phyloP scores from a whole-genome alignment of 1,140 invertebrate genomes.

The Caligus rogercresseyi region DNA sequence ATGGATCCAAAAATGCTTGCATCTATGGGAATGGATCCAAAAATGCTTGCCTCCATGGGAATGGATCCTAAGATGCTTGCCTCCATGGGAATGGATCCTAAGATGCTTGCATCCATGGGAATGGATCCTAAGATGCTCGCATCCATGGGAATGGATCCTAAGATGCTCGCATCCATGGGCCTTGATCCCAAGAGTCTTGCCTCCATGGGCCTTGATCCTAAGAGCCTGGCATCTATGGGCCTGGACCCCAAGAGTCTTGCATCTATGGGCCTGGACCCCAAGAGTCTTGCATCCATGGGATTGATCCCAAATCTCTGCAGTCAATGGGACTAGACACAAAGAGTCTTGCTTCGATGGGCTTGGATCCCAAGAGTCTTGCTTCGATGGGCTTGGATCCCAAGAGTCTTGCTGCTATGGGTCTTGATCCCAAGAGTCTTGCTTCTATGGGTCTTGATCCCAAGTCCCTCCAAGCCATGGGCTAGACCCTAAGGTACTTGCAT shows the following conservation, averaged over 20 bases:
- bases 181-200: constrained; percentile 16
- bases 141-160: constrained; percentile 19
- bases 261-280: constrained; percentile 24
- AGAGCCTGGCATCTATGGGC: constrained; percentile 19
- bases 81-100: constrained; percentile 14
- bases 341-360: constrained; percentile 18
- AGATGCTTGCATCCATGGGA: constrained; percentile 18
- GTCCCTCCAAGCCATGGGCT: constrained; percentile 21
- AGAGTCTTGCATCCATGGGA: constrained; percentile 21
- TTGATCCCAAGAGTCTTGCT: constrained; percentile 22
- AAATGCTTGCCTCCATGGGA: constrained; percentile 16
- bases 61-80: constrained; percentile 14
- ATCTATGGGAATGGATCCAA: constrained; percentile 11
- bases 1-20: constrained; percentile 8
- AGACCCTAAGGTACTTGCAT: constrained; percentile 20
- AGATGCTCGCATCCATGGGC: constrained; percentile 16
- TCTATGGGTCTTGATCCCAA: constrained; percentile 24
- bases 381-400: constrained; percentile 20
- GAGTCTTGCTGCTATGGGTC: constrained; percentile 18
- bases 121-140: constrained; percentile 19
- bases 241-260: constrained; percentile 20
- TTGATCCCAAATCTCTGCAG: constrained; percentile 23
- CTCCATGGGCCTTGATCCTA: constrained; percentile 20
- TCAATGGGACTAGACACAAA: constrained; percentile 21
- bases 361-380: constrained; percentile 22